phyloP scores from a whole-genome alignment of 2,888 invertebrate species.

The Lasioglossum morio region DNA sequence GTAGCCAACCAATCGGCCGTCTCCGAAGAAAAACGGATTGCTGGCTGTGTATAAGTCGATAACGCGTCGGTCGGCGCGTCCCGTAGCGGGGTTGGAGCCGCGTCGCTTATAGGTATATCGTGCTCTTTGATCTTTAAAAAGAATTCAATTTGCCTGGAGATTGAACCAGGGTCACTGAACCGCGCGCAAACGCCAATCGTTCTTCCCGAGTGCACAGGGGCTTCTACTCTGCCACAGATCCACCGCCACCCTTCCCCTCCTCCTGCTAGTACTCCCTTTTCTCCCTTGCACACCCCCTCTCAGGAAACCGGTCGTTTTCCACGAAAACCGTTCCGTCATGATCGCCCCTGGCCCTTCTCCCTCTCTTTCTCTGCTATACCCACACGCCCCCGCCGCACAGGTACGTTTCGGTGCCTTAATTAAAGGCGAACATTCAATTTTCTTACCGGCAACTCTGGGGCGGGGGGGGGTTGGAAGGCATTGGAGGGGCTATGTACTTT shows the following conservation, averaged over 20 bases:
- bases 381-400: not conserved
- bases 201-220: slow-evolving; percentile 45
- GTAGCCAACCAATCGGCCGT: slow-evolving; percentile 32
- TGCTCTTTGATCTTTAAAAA: slow-evolving; percentile 80
- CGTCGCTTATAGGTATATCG: slow-evolving; percentile 69
- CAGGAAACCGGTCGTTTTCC: slow-evolving; percentile 50
- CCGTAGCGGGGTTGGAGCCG: slow-evolving; percentile 31
- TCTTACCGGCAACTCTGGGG: slow-evolving; percentile 17
- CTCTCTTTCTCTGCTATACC: not conserved
- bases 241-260: slow-evolving; percentile 3
- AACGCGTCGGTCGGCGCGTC: slow-evolving; percentile 45
- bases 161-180: slow-evolving; percentile 79
- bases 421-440: slow-evolving; percentile 60
- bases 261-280: not conserved
- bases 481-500: not conserved
- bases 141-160: slow-evolving; percentile 83
- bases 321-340: slow-evolving; percentile 43
- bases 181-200: slow-evolving; percentile 67
- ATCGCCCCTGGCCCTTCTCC: slow-evolving; percentile 14
- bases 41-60: slow-evolving; percentile 55
- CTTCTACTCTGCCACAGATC: slow-evolving; percentile 23
- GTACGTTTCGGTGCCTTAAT: slow-evolving; percentile 46
- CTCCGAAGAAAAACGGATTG: slow-evolving; percentile 51
- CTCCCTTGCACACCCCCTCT: not conserved
- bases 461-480: not conserved